These are phyloP conservation scores for Tanytarsus gracilentus DNA, from an alignment of 2,888 invertebrate genomes.

Conservation along the genomic window DNA sequence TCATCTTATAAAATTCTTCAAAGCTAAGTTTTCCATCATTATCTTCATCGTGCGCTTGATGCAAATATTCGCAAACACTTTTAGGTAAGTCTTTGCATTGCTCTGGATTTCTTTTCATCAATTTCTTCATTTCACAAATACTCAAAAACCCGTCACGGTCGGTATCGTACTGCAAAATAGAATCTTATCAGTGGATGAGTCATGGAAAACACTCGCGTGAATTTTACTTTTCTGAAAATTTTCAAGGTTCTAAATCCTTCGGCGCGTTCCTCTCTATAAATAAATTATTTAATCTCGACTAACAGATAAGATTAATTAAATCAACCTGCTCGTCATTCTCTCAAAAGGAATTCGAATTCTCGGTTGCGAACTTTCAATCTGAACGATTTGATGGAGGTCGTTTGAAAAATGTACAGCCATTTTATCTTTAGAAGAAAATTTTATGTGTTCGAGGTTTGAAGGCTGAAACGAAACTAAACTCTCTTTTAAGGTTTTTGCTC, in stretches of 20 bases:
- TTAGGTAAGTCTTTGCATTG: slow-evolving; percentile 55
- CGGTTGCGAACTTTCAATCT: background rate
- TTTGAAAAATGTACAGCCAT: slow-evolving; percentile 20
- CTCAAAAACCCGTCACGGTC: slow-evolving; percentile 63
- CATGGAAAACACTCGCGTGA: background rate
- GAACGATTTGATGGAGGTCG: slow-evolving; percentile 11
- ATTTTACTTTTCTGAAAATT: slow-evolving; percentile 17
- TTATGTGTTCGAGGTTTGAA: background rate
- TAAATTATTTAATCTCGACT: slow-evolving; percentile 12
- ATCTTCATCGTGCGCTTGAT: slow-evolving; percentile 55
- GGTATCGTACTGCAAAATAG: slow-evolving; percentile 54
- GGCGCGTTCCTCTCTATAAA: slow-evolving; percentile 20
- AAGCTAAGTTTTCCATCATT: slow-evolving; percentile 55
- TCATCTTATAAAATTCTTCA: slow-evolving; percentile 59
- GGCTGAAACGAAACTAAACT: too few relatives aligned
- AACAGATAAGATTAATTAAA: slow-evolving; percentile 4
- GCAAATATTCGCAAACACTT: slow-evolving; percentile 56
- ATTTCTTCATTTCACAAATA: slow-evolving; percentile 50
- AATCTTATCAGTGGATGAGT: background rate
- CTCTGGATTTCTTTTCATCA: slow-evolving; percentile 36
- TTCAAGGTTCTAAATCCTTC: background rate
- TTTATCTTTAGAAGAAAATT: too few relatives aligned
- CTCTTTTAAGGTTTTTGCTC: too few relatives aligned
- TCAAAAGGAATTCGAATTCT: slow-evolving; percentile 1
- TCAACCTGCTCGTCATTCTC: slow-evolving; percentile 23